These are phyloP conservation scores for Epizoanthus stellaris DNA, from an alignment of 92 coral and sea anemone species.

Conservation along the genomic window DNA sequence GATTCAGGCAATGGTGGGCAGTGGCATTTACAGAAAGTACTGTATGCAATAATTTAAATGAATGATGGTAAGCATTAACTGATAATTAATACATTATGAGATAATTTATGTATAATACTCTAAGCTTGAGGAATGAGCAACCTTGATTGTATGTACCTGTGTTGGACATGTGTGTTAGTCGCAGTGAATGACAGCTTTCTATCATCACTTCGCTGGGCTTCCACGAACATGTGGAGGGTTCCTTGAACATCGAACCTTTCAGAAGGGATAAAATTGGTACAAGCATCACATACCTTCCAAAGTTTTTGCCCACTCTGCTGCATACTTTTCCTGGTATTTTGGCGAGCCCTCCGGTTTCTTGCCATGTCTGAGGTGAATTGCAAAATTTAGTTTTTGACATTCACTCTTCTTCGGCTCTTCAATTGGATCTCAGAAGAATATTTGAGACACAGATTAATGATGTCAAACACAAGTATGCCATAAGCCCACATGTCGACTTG, in stretches of 20 bases:
- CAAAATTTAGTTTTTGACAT: background rate
- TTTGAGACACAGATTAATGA: slow-evolving; percentile 14
- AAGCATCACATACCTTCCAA: background rate
- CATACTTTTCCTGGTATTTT: background rate
- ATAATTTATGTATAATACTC: too few species aligned
- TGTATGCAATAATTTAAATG: too few species aligned
- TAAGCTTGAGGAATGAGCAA: too few species aligned
- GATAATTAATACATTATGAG: too few species aligned
- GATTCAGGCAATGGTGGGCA: too few species aligned
- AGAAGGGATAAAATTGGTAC: background rate
- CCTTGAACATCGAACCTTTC: slow-evolving; percentile 20
- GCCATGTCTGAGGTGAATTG: slow-evolving; percentile 2
- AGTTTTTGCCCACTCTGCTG: background rate
- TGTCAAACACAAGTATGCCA: slow-evolving; percentile 22
- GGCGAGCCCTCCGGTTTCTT: slow-evolving; percentile 20
- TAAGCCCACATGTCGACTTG: background rate
- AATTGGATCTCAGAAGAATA: background rate
- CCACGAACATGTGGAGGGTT: too few species aligned
- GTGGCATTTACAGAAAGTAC: too few species aligned
- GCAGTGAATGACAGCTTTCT: too few species aligned
- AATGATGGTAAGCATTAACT: too few species aligned
- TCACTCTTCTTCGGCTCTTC: background rate
- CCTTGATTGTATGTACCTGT: too few species aligned
- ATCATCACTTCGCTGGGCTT: too few species aligned
- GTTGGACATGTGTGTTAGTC: too few species aligned